These are phyloP conservation scores for Hiodon tergisus DNA, from an alignment of 2,113 vertebrate species.

Conservation along the genomic window DNA sequence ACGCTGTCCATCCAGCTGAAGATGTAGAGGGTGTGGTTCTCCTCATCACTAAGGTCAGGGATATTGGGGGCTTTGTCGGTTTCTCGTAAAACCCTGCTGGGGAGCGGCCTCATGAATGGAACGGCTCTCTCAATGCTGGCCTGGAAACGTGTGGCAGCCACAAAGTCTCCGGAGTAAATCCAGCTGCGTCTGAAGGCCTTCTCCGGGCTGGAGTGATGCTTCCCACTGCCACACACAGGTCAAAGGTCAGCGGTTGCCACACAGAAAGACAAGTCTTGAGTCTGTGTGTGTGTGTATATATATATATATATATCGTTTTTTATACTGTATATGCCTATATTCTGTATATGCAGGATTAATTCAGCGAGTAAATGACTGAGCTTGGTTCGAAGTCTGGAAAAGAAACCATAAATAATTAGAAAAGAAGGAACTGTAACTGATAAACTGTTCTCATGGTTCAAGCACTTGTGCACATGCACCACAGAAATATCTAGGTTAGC, in stretches of 20 bases:
- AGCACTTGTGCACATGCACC: no score
- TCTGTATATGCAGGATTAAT: no score
- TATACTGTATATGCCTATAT: no score
- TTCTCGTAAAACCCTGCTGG: slow-evolving; percentile 47
- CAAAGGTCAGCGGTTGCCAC: not conserved
- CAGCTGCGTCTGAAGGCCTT: slow-evolving; percentile 41
- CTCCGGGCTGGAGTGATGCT: slow-evolving; percentile 46
- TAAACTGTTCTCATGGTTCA: no score
- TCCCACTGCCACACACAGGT: slow-evolving; percentile 35
- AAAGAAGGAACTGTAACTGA: no score
- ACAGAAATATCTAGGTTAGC: no score
- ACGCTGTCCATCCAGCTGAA: slow-evolving; percentile 51
- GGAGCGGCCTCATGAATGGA: slow-evolving; percentile 45
- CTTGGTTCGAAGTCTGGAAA: no score
- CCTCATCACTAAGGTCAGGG: slow-evolving; percentile 44
- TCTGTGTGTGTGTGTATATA: not conserved
- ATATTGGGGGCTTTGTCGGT: slow-evolving; percentile 43
- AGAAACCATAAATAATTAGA: no score
- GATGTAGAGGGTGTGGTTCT: slow-evolving; percentile 50
- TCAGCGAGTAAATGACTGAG: no score
- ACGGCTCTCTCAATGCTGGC: slow-evolving; percentile 41
- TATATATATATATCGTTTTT: no score
- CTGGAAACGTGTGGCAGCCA: slow-evolving; percentile 45
- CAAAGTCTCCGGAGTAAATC: slow-evolving; percentile 45
- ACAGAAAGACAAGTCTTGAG: not conserved